phyloP scores from a whole-genome alignment of 2,888 invertebrate species.

The Lymantria dispar region DNA sequence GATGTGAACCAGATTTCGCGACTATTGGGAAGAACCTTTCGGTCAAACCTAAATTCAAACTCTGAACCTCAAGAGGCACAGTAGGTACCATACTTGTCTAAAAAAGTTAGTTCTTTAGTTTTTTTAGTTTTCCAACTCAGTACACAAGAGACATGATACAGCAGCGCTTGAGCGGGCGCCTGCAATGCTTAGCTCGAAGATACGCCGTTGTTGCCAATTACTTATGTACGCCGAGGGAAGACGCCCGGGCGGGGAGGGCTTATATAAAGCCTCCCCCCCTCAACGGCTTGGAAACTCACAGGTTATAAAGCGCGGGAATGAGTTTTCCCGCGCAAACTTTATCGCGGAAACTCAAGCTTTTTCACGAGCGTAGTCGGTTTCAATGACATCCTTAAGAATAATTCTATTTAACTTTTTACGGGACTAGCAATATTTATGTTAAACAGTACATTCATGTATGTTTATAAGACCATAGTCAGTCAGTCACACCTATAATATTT shows the following conservation, averaged over 20 bases:
- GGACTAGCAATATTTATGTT: too few species aligned
- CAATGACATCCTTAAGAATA: slow-evolving; percentile 32
- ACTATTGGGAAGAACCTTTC: too few species aligned
- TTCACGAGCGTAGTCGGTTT: slow-evolving; percentile 51
- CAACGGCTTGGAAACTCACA: slow-evolving; percentile 57
- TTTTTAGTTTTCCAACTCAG: slow-evolving; percentile 21
- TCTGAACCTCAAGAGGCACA: too few species aligned
- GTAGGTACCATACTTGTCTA: too few species aligned
- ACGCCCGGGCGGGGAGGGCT: slow-evolving; percentile 34
- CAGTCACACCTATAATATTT: too few species aligned
- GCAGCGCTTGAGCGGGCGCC: slow-evolving; percentile 46
- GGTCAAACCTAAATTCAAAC: too few species aligned
- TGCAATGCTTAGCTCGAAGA: slow-evolving; percentile 49
- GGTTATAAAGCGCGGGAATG: slow-evolving; percentile 76
- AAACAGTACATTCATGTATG: not conserved
- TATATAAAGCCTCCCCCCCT: slow-evolving; percentile 52
- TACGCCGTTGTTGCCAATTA: slow-evolving; percentile 49
- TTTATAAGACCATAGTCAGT: not conserved
- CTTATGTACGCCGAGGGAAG: slow-evolving; percentile 54
- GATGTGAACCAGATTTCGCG: too few species aligned
- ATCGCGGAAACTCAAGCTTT: slow-evolving; percentile 57
- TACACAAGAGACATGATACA: slow-evolving; percentile 34
- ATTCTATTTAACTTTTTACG: slow-evolving; percentile 20
- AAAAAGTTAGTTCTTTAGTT: too few species aligned
- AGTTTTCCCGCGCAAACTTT: slow-evolving; percentile 76